Evolutionary conservation across 2,797 vertebrate genomes (phyloP).

Genomic region (Hyperoplus immaculatus): DNA sequence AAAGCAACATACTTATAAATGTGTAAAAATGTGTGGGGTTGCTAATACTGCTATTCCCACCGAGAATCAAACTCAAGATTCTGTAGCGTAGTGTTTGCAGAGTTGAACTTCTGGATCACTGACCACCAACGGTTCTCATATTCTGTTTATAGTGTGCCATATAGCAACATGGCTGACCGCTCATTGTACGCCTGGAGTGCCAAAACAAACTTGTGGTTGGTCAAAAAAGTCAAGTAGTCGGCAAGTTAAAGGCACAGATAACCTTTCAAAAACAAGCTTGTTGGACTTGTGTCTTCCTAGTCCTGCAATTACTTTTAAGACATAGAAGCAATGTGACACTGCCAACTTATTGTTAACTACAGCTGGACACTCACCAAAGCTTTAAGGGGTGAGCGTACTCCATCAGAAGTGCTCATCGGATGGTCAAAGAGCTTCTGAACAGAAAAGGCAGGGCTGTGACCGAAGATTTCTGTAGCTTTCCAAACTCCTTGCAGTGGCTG

Average conservation of each 20-base stretch:
- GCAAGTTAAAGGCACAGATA: background rate
- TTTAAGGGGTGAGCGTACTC: background rate
- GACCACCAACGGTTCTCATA: slow-evolving; percentile 15
- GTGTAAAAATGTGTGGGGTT: background rate
- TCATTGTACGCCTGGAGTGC: background rate
- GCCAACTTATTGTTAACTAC: background rate
- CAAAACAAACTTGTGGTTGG: background rate
- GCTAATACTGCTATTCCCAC: background rate
- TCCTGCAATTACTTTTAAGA: slow-evolving; percentile 26
- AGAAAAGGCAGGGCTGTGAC: background rate
- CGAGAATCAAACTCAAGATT: slow-evolving; percentile 10
- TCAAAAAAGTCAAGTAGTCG: background rate
- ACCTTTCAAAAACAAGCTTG: background rate
- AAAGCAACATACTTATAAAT: background rate
- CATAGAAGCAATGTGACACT: slow-evolving; percentile 21
- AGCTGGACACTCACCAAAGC: slow-evolving; percentile 25
- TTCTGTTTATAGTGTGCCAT: slow-evolving; percentile 1
- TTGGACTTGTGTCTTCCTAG: slow-evolving; percentile 1
- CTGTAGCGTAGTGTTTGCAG: background rate
- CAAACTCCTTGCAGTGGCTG: accelerated
- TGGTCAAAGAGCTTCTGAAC: background rate
- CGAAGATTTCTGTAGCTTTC: background rate
- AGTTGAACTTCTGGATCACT: slow-evolving; percentile 1
- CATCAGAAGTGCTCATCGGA: background rate
- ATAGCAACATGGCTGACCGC: slow-evolving; percentile 7